A percentile compares a stretch with the other conserved stretches of the same genome.
Conservation (phyloP, 2,113 vertebrate species). For the pig (Sus scrofa) region DNA sequence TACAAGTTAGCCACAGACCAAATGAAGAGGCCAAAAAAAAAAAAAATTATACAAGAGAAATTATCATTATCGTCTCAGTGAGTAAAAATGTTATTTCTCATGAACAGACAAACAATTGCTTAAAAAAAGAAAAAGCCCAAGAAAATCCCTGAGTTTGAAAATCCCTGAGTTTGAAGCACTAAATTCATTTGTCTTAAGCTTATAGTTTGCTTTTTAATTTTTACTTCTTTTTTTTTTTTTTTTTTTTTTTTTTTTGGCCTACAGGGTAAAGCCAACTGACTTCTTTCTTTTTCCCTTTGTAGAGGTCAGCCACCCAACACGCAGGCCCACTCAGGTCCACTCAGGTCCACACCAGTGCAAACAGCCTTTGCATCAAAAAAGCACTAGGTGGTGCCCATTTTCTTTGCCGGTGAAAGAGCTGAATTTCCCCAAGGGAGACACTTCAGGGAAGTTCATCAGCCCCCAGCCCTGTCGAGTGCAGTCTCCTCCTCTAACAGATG, state of each 20-base stretch:
- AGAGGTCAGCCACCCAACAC: slow-evolving; percentile 49
- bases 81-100: slow-evolving; percentile 44
- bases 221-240: not conserved
- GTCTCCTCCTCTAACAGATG: slow-evolving; percentile 65
- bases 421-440: slow-evolving; percentile 82
- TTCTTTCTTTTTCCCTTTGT: slow-evolving; percentile 21
- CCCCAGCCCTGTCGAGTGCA: slow-evolving; percentile 58
- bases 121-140: not conserved
- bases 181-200: slow-evolving; percentile 61
- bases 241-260: not conserved
- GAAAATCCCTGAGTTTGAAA: slow-evolving; percentile 69
- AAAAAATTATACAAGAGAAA: not conserved
- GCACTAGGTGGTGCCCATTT: slow-evolving; percentile 98
- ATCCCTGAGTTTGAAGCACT: slow-evolving; percentile 71
- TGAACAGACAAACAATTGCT: not conserved
- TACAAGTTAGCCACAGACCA: slow-evolving; percentile 53
- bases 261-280: not conserved
- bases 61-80: slow-evolving; percentile 29
- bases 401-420: slow-evolving; percentile 87
- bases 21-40: slow-evolving; percentile 32
- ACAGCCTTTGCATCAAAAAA: slow-evolving; percentile 91
- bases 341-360: slow-evolving; percentile 19
- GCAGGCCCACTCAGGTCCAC: not conserved
- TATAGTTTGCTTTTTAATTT: not conserved
- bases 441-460: slow-evolving; percentile 78